Evolutionary conservation across 1,140 invertebrate genomes (phyloP).

Genomic region (Epicauta chinensis): DNA sequence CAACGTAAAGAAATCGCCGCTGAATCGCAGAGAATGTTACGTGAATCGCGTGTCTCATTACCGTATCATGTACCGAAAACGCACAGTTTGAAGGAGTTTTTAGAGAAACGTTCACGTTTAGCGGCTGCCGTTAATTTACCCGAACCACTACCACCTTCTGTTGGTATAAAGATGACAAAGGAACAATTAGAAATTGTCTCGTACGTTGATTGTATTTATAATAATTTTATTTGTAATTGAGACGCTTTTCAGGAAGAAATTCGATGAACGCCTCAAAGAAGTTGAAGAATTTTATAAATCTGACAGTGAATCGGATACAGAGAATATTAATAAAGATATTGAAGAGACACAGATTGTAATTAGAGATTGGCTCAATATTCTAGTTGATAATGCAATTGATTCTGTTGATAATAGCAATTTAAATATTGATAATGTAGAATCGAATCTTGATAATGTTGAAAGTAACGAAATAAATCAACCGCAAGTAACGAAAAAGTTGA

Average conservation of each 20-base stretch:
- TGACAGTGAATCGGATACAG: conserved; percentile 45
- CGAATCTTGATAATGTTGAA: neutral
- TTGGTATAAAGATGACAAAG: conserved; percentile 48
- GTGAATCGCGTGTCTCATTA: conserved; percentile 61
- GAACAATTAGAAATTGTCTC: conserved; percentile 50
- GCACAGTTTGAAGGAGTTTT: conserved; percentile 64
- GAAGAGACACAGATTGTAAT: neutral
- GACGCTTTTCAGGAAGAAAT: conserved; percentile 43
- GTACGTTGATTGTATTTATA: conserved; percentile 42
- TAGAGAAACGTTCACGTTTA: conserved; percentile 43
- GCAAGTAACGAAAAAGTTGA: neutral
- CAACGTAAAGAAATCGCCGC: conserved; percentile 51
- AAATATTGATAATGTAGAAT: too few relatives aligned
- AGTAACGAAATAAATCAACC: neutral
- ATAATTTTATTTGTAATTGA: conserved; percentile 1
- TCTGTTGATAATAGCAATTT: conserved; percentile 1
- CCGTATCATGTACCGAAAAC: conserved; percentile 75
- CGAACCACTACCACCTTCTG: conserved; percentile 29
- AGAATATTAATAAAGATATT: conserved; percentile 5
- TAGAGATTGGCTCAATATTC: conserved; percentile 1
- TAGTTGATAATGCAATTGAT: conserved; percentile 6
- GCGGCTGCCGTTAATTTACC: conserved; percentile 10
- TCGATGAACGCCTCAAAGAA: conserved; percentile 53
- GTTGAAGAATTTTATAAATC: conserved; percentile 55
- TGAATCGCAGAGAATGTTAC: conserved; percentile 58